Conservation (phyloP, 1,140 invertebrate species). For the Coelopa frigida region DNA sequence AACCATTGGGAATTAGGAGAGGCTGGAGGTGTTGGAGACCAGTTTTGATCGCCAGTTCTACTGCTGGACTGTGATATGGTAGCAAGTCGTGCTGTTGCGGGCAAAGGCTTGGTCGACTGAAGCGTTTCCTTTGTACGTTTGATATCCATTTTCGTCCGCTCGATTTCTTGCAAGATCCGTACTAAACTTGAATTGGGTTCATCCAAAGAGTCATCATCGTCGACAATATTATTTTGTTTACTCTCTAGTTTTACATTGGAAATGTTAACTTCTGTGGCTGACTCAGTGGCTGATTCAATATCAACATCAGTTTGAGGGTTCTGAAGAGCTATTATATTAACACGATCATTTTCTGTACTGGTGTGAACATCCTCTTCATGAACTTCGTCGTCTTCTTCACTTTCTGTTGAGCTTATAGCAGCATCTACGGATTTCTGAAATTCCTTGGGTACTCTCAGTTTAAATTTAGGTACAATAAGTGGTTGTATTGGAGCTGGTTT, state of each 20-base stretch:
- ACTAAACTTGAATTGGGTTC: conserved; percentile 18
- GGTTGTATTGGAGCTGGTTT: neutral
- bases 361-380: conserved; percentile 9
- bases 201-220: conserved; percentile 14
- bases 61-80: neutral
- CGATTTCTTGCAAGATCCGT: conserved; percentile 29
- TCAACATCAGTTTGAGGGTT: neutral
- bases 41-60: conserved; percentile 15
- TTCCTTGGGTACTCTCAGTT: conserved; percentile 47
- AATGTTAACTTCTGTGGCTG: conserved; percentile 3
- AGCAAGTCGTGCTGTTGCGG: neutral
- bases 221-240: conserved; percentile 9
- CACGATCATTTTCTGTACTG: conserved; percentile 9
- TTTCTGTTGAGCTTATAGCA: conserved; percentile 36
- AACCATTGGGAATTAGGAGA: conserved; percentile 20
- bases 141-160: conserved; percentile 36
- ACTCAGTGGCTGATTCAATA: conserved; percentile 3
- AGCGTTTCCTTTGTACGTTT: conserved; percentile 25
- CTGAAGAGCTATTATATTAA: neutral
- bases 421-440: conserved; percentile 41
- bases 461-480: conserved; percentile 48
- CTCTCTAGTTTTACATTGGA: too few relatives aligned
- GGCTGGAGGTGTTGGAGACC: conserved; percentile 36
- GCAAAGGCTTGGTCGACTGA: neutral
- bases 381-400: conserved; percentile 13